Evolutionary conservation across 2,113 vertebrate species (phyloP).

Genomic region (Elephantulus edwardii): DNA sequence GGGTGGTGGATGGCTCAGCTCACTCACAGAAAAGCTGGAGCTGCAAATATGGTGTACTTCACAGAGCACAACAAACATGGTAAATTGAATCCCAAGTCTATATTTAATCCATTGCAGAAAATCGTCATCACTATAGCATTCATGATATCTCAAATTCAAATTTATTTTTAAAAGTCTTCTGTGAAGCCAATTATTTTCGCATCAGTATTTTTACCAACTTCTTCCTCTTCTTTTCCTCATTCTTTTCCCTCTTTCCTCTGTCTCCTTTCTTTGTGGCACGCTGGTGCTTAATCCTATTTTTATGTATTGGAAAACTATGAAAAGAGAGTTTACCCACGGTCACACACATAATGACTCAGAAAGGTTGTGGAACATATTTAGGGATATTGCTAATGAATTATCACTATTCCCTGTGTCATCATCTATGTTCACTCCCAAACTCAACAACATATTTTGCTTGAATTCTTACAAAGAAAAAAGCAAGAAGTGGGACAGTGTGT

Average conservation of each 20-base stretch:
- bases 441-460: background rate
- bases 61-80: background rate
- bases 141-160: background rate
- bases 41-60: background rate
- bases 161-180: background rate
- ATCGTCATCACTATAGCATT: background rate
- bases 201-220: conserved; percentile 7
- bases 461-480: conserved; percentile 27
- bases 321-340: background rate
- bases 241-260: background rate
- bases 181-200: conserved; percentile 18
- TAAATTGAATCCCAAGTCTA: background rate
- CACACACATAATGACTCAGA: background rate
- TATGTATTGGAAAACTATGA: background rate
- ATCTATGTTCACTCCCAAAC: background rate
- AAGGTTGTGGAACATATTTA: background rate
- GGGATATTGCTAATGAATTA: background rate
- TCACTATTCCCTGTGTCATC: background rate
- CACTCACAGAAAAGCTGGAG: background rate
- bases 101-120: background rate
- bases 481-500: background rate
- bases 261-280: background rate
- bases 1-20: background rate
- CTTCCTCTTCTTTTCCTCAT: too few relatives aligned
- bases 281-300: background rate